Percentiles rank a stretch among this genome's conserved stretches.
Conservation (phyloP, 2,888 invertebrate species). For the Pollenia griseotomentosa region DNA sequence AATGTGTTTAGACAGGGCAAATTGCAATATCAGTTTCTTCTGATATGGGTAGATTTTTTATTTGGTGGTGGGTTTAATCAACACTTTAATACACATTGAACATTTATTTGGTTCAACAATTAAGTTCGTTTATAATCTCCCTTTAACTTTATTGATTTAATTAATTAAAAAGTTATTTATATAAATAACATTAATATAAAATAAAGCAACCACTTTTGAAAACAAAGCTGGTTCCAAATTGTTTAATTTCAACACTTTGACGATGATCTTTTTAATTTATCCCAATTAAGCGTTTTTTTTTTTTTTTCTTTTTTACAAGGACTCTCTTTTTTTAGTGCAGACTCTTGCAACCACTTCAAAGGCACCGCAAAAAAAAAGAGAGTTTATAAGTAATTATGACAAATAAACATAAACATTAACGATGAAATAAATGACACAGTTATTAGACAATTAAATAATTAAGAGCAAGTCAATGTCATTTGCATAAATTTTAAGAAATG, state of each 20-base stretch:
- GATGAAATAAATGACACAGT: background rate
- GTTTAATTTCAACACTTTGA: background rate
- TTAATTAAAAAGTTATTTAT: conserved; percentile 29
- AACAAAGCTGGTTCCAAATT: background rate
- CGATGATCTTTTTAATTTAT: background rate
- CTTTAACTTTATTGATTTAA: conserved; percentile 5
- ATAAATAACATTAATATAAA: background rate
- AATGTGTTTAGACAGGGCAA: conserved; percentile 10
- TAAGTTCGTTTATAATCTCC: conserved; percentile 9
- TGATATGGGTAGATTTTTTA: background rate
- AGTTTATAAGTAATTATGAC: background rate
- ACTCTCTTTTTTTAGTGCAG: too few species aligned
- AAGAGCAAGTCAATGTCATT: background rate
- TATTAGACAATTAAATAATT: background rate
- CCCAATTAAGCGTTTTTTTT: background rate
- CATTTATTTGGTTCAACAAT: conserved; percentile 12
- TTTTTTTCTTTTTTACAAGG: background rate
- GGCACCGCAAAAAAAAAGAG: too few species aligned
- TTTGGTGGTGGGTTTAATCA: conserved; percentile 1
- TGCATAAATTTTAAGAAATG: too few species aligned
- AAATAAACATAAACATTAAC: background rate
- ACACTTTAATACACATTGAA: conserved; percentile 11
- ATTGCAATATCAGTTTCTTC: background rate
- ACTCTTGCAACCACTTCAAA: too few species aligned
- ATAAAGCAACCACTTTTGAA: background rate